A percentile compares a stretch with the other conserved stretches of the same genome.
Conservation (phyloP, 2,797 vertebrate genomes). For the Molossus molossus region DNA sequence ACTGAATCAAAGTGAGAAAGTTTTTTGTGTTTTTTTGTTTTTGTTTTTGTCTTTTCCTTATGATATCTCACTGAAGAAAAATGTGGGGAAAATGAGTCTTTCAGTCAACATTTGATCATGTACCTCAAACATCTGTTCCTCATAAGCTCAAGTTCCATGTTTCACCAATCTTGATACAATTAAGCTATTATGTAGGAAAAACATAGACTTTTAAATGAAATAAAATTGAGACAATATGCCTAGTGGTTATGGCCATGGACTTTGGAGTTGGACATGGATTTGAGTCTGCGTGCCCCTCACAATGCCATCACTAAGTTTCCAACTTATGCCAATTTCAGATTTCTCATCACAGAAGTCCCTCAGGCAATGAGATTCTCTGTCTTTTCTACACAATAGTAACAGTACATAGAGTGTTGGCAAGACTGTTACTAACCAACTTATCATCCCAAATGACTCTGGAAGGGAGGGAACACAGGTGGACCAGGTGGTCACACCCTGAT, state of each 20-base stretch:
- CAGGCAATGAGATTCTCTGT: background rate
- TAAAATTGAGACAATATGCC: background rate
- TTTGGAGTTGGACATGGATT: background rate
- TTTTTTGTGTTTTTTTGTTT: background rate
- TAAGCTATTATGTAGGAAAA: background rate
- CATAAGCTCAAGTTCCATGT: conserved; percentile 2
- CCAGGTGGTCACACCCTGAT: background rate
- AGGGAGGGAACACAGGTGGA: background rate
- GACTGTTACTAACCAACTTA: background rate
- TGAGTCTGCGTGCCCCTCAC: background rate
- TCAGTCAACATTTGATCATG: background rate
- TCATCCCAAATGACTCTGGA: background rate
- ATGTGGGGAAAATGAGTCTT: conserved; percentile 58
- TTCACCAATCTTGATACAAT: conserved; percentile 38
- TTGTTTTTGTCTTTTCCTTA: background rate
- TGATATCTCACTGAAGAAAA: conserved; percentile 70
- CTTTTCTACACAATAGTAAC: background rate
- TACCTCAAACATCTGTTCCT: conserved; percentile 73
- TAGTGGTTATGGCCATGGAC: background rate
- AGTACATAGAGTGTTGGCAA: background rate
- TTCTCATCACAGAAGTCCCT: background rate
- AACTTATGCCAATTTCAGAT: background rate
- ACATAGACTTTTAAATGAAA: conserved; percentile 10
- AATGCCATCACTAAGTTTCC: background rate
- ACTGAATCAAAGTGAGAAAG: conserved; percentile 17